Evolutionary conservation across 2,888 invertebrate genomes (phyloP).

Genomic region (Drosophila pullipes): DNA sequence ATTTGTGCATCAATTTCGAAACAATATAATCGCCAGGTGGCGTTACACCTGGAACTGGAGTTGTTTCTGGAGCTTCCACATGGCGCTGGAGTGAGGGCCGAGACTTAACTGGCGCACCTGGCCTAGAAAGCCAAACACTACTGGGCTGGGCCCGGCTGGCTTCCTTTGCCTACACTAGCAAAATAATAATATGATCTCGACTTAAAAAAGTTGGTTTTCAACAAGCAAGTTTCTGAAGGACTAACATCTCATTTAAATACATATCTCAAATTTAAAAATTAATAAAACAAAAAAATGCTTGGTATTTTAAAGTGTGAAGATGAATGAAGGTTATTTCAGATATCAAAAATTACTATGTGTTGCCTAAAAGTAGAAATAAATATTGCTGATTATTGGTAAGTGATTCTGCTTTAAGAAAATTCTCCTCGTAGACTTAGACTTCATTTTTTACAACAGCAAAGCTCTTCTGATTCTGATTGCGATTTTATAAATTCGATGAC

Average conservation of each 20-base stretch:
- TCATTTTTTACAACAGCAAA: not conserved
- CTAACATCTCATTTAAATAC: not conserved
- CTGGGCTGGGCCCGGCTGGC: conserved; percentile 1
- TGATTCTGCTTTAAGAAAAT: not conserved
- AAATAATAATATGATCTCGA: not conserved
- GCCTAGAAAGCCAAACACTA: conserved; percentile 15
- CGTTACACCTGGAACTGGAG: conserved; percentile 1
- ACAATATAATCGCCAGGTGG: conserved; percentile 53
- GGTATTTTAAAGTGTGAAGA: not conserved
- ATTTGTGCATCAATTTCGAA: conserved; percentile 73
- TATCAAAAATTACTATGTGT: not conserved
- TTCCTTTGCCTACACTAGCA: conserved; percentile 2
- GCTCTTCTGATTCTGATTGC: not conserved
- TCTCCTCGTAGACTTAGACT: not conserved
- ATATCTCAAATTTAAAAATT: not conserved
- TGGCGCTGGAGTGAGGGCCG: not conserved
- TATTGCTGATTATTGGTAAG: not conserved
- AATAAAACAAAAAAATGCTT: not conserved
- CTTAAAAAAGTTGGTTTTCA: not conserved
- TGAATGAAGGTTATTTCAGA: not conserved
- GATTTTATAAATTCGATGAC: not conserved
- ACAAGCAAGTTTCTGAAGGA: not conserved
- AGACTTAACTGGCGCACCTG: conserved; percentile 8
- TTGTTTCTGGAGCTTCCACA: not conserved
- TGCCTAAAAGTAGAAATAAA: not conserved